A percentile compares a stretch with the other conserved stretches of the same genome.
Evolutionary conservation across 2,888 invertebrate genomes (phyloP).

Genomic region (Thymelicus sylvestris): DNA sequence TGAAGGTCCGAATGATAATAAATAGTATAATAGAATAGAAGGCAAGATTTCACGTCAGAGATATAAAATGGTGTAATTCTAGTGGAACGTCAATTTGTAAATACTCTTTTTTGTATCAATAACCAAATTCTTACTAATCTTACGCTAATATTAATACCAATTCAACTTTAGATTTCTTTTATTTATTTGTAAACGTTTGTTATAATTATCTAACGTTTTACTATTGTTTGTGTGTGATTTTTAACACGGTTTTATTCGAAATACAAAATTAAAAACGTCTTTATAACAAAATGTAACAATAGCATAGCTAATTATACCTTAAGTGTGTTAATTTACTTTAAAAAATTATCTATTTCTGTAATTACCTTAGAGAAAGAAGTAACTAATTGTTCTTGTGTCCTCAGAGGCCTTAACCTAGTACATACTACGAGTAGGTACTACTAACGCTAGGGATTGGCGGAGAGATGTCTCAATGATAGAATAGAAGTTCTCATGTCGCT

Average conservation of each 20-base stretch:
- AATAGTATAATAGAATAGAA: constrained; percentile 5
- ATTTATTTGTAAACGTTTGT: not conserved
- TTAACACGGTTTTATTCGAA: not conserved
- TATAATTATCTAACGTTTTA: not conserved
- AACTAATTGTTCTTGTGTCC: too few species aligned
- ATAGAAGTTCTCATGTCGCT: too few species aligned
- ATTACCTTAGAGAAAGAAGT: too few species aligned
- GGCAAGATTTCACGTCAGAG: constrained; percentile 9
- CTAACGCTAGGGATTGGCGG: too few species aligned
- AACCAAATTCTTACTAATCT: constrained; percentile 11
- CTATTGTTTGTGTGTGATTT: not conserved
- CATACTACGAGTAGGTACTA: too few species aligned
- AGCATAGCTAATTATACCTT: too few species aligned
- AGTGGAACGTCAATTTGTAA: constrained; percentile 6
- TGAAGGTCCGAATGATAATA: constrained; percentile 4
- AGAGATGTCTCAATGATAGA: too few species aligned
- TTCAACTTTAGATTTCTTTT: not conserved
- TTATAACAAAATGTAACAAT: too few species aligned
- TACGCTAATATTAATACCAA: not conserved
- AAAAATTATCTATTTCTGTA: too few species aligned
- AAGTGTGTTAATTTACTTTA: too few species aligned
- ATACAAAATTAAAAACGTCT: too few species aligned
- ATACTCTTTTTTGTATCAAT: not conserved
- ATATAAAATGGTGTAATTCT: constrained; percentile 7
- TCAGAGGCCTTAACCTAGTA: too few species aligned